These are phyloP conservation scores for Phalacrocorax carbo DNA, from an alignment of 2,113 vertebrate species.

Conservation along the genomic window DNA sequence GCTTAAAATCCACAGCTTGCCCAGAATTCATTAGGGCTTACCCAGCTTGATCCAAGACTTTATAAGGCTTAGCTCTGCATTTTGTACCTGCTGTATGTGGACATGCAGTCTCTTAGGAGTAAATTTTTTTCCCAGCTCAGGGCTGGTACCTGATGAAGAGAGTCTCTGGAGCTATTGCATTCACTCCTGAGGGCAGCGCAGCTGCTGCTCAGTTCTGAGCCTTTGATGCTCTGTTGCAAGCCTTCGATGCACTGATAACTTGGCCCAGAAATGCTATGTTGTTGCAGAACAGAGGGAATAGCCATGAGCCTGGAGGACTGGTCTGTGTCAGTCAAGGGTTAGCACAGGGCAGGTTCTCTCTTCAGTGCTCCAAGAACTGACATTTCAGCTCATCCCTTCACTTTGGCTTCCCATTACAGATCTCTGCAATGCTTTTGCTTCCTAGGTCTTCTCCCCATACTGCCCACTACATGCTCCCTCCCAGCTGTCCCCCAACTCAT, in stretches of 20 bases:
- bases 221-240: neutral
- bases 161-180: neutral
- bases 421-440: neutral
- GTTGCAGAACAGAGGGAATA: neutral
- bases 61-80: neutral
- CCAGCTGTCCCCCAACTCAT: neutral
- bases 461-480: neutral
- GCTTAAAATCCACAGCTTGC: neutral
- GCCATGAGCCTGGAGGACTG: neutral
- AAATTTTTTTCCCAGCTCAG: neutral
- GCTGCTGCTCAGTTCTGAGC: neutral
- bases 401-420: neutral
- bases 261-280: neutral
- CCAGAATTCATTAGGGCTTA: neutral
- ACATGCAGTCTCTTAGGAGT: neutral
- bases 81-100: neutral
- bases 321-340: neutral
- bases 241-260: neutral
- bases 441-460: neutral
- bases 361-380: neutral
- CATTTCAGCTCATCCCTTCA: neutral
- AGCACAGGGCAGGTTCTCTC: neutral
- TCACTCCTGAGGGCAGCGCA: neutral
- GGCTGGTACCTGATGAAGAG: neutral
- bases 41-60: neutral